These are phyloP conservation scores for Tylochromis polylepis DNA, from an alignment of 2,113 vertebrate genomes.

Conservation along the genomic window DNA sequence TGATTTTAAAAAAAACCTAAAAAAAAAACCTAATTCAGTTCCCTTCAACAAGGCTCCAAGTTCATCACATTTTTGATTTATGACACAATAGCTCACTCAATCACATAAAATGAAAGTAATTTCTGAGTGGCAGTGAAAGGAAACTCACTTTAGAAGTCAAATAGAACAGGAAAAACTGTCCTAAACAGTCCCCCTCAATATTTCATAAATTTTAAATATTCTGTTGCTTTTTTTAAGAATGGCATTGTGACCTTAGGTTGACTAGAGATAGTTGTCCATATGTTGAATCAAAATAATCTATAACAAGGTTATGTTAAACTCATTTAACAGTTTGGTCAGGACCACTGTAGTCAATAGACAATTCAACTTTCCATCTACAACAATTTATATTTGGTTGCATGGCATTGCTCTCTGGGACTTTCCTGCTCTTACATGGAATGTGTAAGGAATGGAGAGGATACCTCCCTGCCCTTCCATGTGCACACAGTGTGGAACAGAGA, in stretches of 20 bases:
- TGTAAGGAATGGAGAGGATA: background rate
- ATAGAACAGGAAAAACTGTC: background rate
- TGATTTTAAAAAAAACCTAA: too few relatives aligned
- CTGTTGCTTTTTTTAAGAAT: conserved; percentile 7
- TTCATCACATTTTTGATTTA: conserved; percentile 2
- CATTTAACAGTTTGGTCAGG: background rate
- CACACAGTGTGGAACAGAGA: background rate
- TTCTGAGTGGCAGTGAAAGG: background rate
- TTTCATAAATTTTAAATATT: conserved; percentile 8
- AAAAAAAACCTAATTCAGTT: background rate
- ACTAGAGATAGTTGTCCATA: background rate
- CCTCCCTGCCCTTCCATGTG: background rate
- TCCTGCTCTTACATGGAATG: background rate
- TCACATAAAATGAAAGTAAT: background rate
- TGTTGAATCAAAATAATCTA: background rate
- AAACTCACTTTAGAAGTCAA: background rate
- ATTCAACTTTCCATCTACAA: background rate
- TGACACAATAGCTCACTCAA: background rate
- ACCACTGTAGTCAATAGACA: background rate
- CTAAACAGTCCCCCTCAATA: background rate
- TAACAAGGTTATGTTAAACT: background rate
- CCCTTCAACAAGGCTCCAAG: background rate
- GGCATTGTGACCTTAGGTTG: background rate
- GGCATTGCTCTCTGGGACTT: background rate
- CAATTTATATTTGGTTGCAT: background rate